These are phyloP conservation scores for Plestiodon gilberti DNA, from an alignment of 2,113 vertebrate genomes.

Conservation along the genomic window DNA sequence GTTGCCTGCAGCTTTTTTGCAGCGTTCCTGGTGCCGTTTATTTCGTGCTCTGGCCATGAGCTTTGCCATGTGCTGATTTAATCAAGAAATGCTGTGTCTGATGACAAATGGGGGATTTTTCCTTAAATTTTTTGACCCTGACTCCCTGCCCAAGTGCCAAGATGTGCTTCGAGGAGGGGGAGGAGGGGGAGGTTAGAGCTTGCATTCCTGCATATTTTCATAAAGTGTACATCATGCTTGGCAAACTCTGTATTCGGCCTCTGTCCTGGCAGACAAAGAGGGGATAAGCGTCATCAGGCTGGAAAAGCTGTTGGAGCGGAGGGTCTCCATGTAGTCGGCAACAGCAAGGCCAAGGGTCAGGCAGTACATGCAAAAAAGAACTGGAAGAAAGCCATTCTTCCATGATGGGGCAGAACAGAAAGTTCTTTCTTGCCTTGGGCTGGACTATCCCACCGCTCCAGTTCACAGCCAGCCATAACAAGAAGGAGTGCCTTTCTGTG, in stretches of 20 bases:
- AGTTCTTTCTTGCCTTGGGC: not conserved
- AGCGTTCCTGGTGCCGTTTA: not conserved
- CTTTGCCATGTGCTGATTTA: slow-evolving; percentile 53
- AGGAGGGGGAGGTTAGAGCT: slow-evolving; percentile 26
- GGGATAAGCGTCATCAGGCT: not conserved
- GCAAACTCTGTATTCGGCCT: slow-evolving; percentile 40
- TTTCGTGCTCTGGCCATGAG: not conserved
- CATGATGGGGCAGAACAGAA: slow-evolving; percentile 12
- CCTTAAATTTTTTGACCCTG: slow-evolving; percentile 48
- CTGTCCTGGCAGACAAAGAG: slow-evolving; percentile 32
- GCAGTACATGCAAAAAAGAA: slow-evolving; percentile 27
- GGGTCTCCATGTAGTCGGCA: slow-evolving; percentile 34
- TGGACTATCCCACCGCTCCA: not conserved
- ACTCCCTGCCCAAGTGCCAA: not conserved
- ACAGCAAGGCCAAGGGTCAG: slow-evolving; percentile 24
- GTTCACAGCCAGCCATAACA: not conserved
- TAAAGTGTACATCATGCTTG: slow-evolving; percentile 40
- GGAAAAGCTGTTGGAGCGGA: slow-evolving; percentile 24
- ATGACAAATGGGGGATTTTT: slow-evolving; percentile 60
- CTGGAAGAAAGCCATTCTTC: slow-evolving; percentile 44
- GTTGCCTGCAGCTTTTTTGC: not conserved
- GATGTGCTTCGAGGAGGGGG: slow-evolving; percentile 16
- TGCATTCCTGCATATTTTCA: slow-evolving; percentile 65
- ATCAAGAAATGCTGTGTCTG: slow-evolving; percentile 40
- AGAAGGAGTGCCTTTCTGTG: not conserved